phyloP scores from a whole-genome alignment of 2,888 invertebrate genomes.

The Agapostemon virescens region DNA sequence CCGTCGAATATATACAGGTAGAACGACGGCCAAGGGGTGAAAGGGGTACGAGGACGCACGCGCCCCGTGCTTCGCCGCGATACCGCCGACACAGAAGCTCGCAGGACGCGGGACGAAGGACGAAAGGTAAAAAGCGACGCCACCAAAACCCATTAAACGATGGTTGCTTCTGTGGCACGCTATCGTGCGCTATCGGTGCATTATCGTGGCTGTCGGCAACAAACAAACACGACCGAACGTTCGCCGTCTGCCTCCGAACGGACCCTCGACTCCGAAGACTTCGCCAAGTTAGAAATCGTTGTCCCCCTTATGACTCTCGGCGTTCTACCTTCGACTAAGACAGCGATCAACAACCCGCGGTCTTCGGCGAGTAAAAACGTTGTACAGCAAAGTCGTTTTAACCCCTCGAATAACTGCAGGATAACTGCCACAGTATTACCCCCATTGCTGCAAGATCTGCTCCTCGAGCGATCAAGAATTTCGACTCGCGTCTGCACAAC shows the following conservation, averaged over 20 bases:
- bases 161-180: no score
- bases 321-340: not conserved
- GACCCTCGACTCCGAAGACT: not conserved
- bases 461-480: no score
- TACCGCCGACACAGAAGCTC: not conserved
- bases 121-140: constrained; percentile 9
- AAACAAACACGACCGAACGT: not conserved
- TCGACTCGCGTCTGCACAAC: no score
- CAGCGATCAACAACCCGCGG: no score
- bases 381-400: no score
- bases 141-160: constrained; percentile 40
- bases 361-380: no score
- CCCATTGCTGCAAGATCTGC: no score
- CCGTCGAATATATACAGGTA: constrained; percentile 73
- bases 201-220: not conserved
- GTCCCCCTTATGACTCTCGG: not conserved
- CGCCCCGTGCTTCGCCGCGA: constrained; percentile 14
- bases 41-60: constrained; percentile 35
- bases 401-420: no score
- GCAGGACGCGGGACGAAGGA: not conserved
- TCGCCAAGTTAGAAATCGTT: not conserved
- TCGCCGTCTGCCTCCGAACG: not conserved
- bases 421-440: no score
- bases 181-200: not conserved
- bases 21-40: constrained; percentile 32